Percentiles rank a stretch among this genome's conserved stretches.
Evolutionary conservation across 2,888 invertebrate species (phyloP).

Genomic region (Maniola hyperantus): DNA sequence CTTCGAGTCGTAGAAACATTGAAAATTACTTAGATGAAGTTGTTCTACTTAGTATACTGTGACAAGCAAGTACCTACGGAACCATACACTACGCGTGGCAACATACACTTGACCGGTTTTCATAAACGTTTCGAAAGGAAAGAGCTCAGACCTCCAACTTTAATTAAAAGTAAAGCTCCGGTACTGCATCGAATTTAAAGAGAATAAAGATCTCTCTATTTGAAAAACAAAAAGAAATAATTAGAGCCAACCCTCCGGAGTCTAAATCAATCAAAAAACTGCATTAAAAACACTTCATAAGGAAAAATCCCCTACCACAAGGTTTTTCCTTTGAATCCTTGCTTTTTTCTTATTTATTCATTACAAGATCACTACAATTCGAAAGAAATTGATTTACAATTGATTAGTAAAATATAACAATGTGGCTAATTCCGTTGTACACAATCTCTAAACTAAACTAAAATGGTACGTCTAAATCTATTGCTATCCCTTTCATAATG

Average conservation of each 20-base stretch:
- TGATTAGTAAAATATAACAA: too few species aligned
- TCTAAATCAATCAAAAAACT: constrained; percentile 29
- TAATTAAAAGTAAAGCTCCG: constrained; percentile 11
- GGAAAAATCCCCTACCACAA: constrained; percentile 17
- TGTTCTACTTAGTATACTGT: too few species aligned
- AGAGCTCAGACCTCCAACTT: background rate
- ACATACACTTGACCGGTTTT: background rate
- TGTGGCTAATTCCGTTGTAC: too few species aligned
- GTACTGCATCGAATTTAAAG: background rate
- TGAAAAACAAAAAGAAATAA: constrained; percentile 8
- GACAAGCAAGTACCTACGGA: too few species aligned
- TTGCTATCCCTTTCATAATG: too few species aligned
- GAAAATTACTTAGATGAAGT: too few species aligned
- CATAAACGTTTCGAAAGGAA: background rate
- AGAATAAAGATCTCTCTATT: background rate
- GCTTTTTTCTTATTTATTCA: background rate
- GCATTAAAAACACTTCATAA: constrained; percentile 16
- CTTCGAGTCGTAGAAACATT: too few species aligned
- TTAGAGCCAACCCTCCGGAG: constrained; percentile 19
- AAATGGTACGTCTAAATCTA: too few species aligned
- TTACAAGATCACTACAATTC: too few species aligned
- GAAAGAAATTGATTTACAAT: background rate
- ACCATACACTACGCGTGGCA: too few species aligned
- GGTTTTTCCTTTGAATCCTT: background rate
- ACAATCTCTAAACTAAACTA: too few species aligned